Evolutionary conservation across 2,797 vertebrate genomes (phyloP), one percentile per base, ranked within the genome.

Genomic region (Buceros bicornis): DNA sequence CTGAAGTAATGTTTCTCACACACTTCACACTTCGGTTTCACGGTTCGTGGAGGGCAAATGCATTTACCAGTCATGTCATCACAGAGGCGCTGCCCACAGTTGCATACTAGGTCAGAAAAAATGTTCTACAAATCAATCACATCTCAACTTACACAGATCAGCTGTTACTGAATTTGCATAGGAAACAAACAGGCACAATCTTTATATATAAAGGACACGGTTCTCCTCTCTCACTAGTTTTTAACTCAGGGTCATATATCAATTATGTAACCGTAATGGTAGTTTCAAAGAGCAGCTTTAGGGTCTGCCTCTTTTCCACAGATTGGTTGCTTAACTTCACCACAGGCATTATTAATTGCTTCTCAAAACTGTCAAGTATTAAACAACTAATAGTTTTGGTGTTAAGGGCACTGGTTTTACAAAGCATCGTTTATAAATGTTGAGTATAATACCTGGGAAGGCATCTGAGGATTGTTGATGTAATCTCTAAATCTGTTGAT

Each of bases 61-160:
- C 99, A 99, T 74, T 92, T 94, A 40, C 99, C 99, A 0, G 99
- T 99, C 66, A 97, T 26, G 42, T 99, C 98, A n/a, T 99, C 98
- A 57, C 99, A 99, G 66, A 99, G 98, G 28, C 95, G 98, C 18
- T 85, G 96, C 26, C 99, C 98, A 1, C 99, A 99, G 62, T 94
- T 97, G 82, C 99, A 99, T 0, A 95, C 99, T 99, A 95, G 48
- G 45, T 78, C 18, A 86, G 87, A 89, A 74, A 35, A 95, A 84
- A 96, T 35, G 43, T 87, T 95, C 29, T 35, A 71, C 43, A 54
- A 35, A 80, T 90, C 35, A 96, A 40, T 50, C 31, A 24, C 15
- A 57, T 65, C 82, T 83, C 51, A 77, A 57, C 20, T 31, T 42
- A 64, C 43, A 61, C 33, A 2, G 18, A 54, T n/a, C 76, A 65